Conservation (phyloP, 2,113 vertebrate species). For the Neolamprologus modestus region DNA sequence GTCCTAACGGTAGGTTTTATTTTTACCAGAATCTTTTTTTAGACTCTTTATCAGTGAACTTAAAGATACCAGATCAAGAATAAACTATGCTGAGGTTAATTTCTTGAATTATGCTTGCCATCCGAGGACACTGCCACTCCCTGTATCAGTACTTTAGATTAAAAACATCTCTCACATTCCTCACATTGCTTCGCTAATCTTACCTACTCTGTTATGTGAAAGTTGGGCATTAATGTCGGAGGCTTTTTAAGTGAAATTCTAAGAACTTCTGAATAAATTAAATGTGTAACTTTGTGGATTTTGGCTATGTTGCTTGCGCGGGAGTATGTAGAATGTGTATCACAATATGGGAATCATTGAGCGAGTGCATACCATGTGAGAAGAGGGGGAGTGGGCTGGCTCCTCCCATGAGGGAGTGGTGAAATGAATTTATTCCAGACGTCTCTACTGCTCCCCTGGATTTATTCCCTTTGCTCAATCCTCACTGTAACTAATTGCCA, state of each 20-base stretch:
- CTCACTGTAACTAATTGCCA: not conserved
- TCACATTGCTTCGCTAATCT: not conserved
- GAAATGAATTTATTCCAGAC: conserved; percentile 25
- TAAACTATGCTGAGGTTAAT: not conserved
- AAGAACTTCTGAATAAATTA: not conserved
- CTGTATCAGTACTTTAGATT: not conserved
- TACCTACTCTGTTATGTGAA: not conserved
- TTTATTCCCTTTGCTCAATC: not conserved
- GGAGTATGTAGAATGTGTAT: not conserved
- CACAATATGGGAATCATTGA: conserved; percentile 38
- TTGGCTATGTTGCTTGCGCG: not conserved
- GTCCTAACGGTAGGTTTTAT: conserved; percentile 44
- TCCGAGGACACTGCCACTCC: not conserved
- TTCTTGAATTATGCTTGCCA: not conserved
- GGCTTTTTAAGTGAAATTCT: not conserved
- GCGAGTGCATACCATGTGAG: conserved; percentile 45
- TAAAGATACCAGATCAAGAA: not conserved
- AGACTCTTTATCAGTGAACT: not conserved
- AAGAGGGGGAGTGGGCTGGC: conserved; percentile 39
- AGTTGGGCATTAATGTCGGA: not conserved
- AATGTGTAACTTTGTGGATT: not conserved
- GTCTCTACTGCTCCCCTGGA: not conserved
- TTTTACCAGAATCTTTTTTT: not conserved
- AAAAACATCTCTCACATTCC: not conserved
- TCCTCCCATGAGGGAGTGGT: conserved; percentile 39